Evolutionary conservation across 1,140 invertebrate genomes (phyloP).

Genomic region (Musca vetustissima): DNA sequence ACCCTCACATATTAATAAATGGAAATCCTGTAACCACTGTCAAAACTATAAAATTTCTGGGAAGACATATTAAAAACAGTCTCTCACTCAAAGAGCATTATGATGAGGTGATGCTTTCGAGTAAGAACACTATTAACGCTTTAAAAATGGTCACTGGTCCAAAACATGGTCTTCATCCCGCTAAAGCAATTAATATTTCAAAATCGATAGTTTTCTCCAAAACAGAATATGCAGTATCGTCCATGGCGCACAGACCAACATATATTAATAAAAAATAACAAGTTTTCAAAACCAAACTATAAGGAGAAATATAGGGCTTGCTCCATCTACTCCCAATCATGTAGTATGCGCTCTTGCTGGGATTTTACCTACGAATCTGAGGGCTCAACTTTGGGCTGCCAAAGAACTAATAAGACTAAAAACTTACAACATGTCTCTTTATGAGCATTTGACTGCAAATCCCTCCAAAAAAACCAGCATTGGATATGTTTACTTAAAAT

Average conservation of each 20-base stretch:
- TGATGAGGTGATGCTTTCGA: neutral
- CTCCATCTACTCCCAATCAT: neutral
- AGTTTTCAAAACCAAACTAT: too few relatives aligned
- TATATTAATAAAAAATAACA: neutral
- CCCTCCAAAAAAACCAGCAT: neutral
- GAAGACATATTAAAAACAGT: slow-evolving; percentile 4
- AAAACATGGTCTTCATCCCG: neutral
- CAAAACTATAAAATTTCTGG: neutral
- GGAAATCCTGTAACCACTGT: neutral
- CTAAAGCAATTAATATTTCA: neutral
- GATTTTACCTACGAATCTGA: neutral
- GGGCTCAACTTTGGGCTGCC: neutral
- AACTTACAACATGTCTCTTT: neutral
- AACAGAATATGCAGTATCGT: neutral
- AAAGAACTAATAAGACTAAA: neutral
- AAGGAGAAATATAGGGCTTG: too few relatives aligned
- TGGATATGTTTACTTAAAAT: neutral
- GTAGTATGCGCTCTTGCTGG: neutral
- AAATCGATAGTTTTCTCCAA: neutral
- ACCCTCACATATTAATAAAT: neutral
- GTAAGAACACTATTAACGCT: neutral
- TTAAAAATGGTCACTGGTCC: neutral
- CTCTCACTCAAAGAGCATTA: neutral
- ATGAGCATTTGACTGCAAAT: neutral
- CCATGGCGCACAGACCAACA: neutral